A percentile compares a stretch with the other conserved stretches of the same genome.
Conservation (phyloP, 1,140 invertebrate species). For the Ooceraea biroi region DNA sequence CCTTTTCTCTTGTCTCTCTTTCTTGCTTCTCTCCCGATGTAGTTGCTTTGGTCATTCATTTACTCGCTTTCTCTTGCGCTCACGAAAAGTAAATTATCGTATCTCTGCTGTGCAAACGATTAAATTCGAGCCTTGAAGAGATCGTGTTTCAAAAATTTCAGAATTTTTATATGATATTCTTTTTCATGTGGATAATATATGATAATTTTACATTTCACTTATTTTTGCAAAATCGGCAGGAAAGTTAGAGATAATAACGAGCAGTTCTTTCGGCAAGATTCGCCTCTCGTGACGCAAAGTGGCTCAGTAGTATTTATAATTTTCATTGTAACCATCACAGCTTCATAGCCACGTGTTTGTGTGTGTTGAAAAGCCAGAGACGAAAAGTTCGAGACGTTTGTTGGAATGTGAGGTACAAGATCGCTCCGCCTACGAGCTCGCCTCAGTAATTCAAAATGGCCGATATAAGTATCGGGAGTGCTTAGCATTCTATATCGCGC, state of each 20-base stretch:
- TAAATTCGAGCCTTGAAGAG: no score
- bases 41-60: constrained; percentile 30
- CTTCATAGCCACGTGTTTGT: constrained; percentile 1
- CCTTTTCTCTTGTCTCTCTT: background rate
- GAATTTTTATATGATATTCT: background rate
- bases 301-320: background rate
- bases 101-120: no score
- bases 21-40: background rate
- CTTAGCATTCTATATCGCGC: constrained; percentile 30
- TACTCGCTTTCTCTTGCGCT: constrained; percentile 4
- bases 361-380: constrained; percentile 21
- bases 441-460: constrained; percentile 39
- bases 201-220: background rate
- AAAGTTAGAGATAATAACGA: background rate
- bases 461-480: constrained; percentile 27
- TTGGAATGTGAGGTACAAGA: constrained; percentile 15
- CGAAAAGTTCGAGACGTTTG: background rate
- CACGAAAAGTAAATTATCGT: background rate
- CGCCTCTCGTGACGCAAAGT: background rate
- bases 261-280: background rate
- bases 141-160: background rate
- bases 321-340: constrained; percentile 1
- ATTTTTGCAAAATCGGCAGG: background rate
- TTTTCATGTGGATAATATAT: background rate
- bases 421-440: constrained; percentile 12